Evolutionary conservation across 2,888 invertebrate species (phyloP).

Genomic region (Emmelina monodactyla): DNA sequence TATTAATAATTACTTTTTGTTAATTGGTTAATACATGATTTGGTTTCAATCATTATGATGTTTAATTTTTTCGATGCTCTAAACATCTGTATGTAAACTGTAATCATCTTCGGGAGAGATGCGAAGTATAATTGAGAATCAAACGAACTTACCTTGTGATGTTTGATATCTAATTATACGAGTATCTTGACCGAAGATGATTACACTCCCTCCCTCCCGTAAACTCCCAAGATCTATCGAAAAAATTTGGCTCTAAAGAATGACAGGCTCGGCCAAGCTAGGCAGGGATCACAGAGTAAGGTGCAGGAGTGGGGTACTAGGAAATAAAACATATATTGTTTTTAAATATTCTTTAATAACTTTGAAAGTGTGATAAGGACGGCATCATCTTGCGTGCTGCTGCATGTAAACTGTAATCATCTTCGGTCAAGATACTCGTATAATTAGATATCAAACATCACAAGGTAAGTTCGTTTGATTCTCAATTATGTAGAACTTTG

Average conservation of each 20-base stretch:
- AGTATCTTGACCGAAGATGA: constrained; percentile 10
- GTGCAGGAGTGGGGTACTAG: too few relatives aligned
- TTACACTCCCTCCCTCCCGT: constrained; percentile 4
- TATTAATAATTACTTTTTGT: background rate
- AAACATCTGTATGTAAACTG: constrained; percentile 12
- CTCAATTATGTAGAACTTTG: too few relatives aligned
- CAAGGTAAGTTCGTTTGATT: constrained; percentile 3
- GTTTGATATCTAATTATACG: constrained; percentile 13
- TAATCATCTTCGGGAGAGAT: constrained; percentile 9
- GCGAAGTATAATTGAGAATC: constrained; percentile 13
- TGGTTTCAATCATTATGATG: too few relatives aligned
- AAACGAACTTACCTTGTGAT: constrained; percentile 14
- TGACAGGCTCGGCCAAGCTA: background rate
- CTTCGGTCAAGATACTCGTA: constrained; percentile 2
- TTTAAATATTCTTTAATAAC: background rate
- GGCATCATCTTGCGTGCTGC: constrained; percentile 4
- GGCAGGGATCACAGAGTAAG: too few relatives aligned
- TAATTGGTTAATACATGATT: background rate
- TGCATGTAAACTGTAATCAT: constrained; percentile 3
- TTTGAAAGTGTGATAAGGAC: constrained; percentile 5
- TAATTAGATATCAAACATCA: constrained; percentile 2
- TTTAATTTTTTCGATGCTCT: too few relatives aligned
- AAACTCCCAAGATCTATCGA: background rate
- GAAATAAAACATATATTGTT: too few relatives aligned
- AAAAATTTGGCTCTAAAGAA: background rate